Evolutionary conservation across 2,113 vertebrate species (phyloP), one percentile per base, ranked within the genome.

Genomic region (Salvelinus fontinalis): DNA sequence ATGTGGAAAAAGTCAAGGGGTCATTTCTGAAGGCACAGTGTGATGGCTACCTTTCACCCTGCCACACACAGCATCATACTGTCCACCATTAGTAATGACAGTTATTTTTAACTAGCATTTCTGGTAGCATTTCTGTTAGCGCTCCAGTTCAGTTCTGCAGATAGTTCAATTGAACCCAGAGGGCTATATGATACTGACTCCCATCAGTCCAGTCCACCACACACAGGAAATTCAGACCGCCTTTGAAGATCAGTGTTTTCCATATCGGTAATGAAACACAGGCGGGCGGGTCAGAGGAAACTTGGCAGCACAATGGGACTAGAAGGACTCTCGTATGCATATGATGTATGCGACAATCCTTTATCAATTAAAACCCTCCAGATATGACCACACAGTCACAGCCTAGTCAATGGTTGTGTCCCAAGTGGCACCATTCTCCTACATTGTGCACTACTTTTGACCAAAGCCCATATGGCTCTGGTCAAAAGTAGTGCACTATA

Each of bases 181-280:
- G 80, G 85, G 89, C 87, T 85, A 93, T 90, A 71, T 57, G 89
- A 92, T 86, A 85, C 86, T 81, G 81, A 69, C 74, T 82, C 81
- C 85, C 85, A 84, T 79, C 79, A 87, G 80, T 77, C 81, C 71
- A 80, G 51, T 54, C 51, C 51, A 16, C 51, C 16, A 54, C 51
- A 76, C 80, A 82, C 86, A 90, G 89, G 92, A 93, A 92, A 90
- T 91, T 86, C 80, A 81, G 88, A 80, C 79, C 1, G 67, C 87
- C 88, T 92, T 93, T 92, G 90, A 93, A 90, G 90, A 86, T 82
- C 79, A 62, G 83, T 81, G 75, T 86, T 92, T 91, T 91, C 83
- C 86, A 84, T 89, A 86, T 89, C 86, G 89, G 81, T 92, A 93
- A 93, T 93, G 89, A 89, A 91, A 91, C 82, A 88, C 92, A 93